A percentile compares a stretch with the other conserved stretches of the same genome.
Conservation (phyloP, 2,888 invertebrate species). For the Synanthedon andrenaeformis region DNA sequence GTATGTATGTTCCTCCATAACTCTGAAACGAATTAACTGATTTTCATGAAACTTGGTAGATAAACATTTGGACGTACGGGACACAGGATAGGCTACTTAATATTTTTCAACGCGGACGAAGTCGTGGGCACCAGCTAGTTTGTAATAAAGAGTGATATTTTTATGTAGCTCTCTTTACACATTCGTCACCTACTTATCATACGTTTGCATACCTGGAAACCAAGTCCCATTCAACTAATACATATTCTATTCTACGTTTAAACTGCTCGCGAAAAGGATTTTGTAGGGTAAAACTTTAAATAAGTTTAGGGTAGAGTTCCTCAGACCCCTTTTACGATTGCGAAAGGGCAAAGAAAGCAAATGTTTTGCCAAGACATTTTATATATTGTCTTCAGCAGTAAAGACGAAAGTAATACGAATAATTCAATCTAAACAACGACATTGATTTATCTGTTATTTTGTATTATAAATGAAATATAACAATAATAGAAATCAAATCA, state of each 20-base stretch:
- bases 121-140: no score
- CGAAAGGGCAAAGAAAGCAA: slow-evolving; percentile 63
- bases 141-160: no score
- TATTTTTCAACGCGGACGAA: no score
- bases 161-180: no score
- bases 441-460: slow-evolving; percentile 6
- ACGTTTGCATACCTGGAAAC: slow-evolving; percentile 32
- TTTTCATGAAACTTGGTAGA: no score
- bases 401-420: slow-evolving; percentile 18
- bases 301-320: slow-evolving; percentile 63
- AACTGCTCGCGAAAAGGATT: slow-evolving; percentile 63
- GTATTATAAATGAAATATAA: no score
- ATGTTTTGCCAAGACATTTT: slow-evolving; percentile 67
- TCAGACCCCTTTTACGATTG: slow-evolving; percentile 63
- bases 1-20: no score
- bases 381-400: slow-evolving; percentile 45
- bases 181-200: slow-evolving; percentile 15
- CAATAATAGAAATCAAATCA: no score
- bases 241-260: slow-evolving; percentile 62
- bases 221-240: slow-evolving; percentile 43
- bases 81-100: no score
- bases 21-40: no score
- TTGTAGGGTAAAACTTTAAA: slow-evolving; percentile 67
- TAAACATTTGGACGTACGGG: no score
- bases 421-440: slow-evolving; percentile 19